These are phyloP conservation scores for Oligia strigilis DNA, from an alignment of 2,888 invertebrate genomes.

Conservation along the genomic window DNA sequence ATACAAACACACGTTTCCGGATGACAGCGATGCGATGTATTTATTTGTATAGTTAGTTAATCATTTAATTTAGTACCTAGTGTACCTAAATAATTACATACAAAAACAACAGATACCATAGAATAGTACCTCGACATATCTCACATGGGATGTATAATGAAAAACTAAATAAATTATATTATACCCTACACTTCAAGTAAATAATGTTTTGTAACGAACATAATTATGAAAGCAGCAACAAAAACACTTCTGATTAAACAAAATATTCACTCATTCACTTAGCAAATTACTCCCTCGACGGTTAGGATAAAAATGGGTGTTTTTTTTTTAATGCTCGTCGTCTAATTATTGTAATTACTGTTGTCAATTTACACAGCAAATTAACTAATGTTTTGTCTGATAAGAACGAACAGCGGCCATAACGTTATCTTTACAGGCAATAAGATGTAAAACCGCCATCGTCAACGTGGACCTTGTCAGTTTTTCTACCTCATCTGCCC, in stretches of 20 bases:
- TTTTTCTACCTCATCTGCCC: conserved; percentile 30
- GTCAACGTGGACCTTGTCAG: conserved; percentile 17
- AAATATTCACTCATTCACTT: conserved; percentile 29
- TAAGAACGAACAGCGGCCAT: conserved; percentile 8
- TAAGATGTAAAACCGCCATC: conserved; percentile 39
- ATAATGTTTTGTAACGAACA: neutral
- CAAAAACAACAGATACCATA: neutral
- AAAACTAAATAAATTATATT: neutral
- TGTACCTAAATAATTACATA: neutral
- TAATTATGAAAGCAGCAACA: neutral
- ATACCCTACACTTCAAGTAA: neutral
- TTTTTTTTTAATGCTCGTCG: conserved; percentile 38
- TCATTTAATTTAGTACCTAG: neutral
- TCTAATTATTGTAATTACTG: conserved; percentile 60
- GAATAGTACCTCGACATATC: neutral
- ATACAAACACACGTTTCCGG: neutral
- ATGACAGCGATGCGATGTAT: neutral
- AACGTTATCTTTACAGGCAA: conserved; percentile 45
- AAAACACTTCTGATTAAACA: conserved; percentile 12
- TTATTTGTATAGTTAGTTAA: neutral
- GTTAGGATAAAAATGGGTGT: conserved; percentile 23
- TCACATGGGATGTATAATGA: neutral
- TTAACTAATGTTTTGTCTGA: conserved; percentile 43
- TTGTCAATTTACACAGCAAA: conserved; percentile 47
- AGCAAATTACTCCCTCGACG: conserved; percentile 30